Conservation (phyloP, 2,888 invertebrate genomes). For the Zaprionus bogoriensis region DNA sequence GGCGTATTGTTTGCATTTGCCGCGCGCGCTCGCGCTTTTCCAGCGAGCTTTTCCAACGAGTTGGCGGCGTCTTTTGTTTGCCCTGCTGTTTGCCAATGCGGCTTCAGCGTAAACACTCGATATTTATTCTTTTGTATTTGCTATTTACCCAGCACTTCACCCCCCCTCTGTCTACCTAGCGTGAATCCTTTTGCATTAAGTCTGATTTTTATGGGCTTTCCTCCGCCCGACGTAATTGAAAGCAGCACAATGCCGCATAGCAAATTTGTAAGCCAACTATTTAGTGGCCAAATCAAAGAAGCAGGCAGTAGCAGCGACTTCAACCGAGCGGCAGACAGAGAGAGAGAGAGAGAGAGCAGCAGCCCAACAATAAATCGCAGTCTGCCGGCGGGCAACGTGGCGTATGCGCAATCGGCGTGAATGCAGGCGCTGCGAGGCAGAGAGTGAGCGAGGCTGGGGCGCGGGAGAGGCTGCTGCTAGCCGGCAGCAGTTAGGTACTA, state of each 20-base stretch:
- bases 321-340: too few relatives aligned
- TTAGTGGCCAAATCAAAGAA: slow-evolving; percentile 70
- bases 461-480: background rate
- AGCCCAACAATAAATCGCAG: slow-evolving; percentile 48
- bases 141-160: slow-evolving; percentile 8
- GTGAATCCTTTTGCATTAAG: slow-evolving; percentile 66
- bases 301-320: slow-evolving; percentile 29
- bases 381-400: slow-evolving; percentile 36
- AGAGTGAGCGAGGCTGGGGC: background rate
- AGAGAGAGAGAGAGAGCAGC: too few relatives aligned
- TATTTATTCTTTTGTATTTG: slow-evolving; percentile 70
- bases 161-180: slow-evolving; percentile 13
- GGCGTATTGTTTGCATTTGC: slow-evolving; percentile 59
- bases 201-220: slow-evolving; percentile 59
- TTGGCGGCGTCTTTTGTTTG: slow-evolving; percentile 41
- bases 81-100: slow-evolving; percentile 57
- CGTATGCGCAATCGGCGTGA: slow-evolving; percentile 67
- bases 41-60: background rate
- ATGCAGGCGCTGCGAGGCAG: slow-evolving; percentile 17
- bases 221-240: slow-evolving; percentile 65
- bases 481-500: too few relatives aligned
- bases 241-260: slow-evolving; percentile 52
- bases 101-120: slow-evolving; percentile 70
- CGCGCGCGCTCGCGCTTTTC: background rate
- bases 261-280: slow-evolving; percentile 75